Evolutionary conservation across 2,113 vertebrate species (phyloP), one percentile per base, ranked within the genome.

Genomic region (Cyanoliseus patagonus): DNA sequence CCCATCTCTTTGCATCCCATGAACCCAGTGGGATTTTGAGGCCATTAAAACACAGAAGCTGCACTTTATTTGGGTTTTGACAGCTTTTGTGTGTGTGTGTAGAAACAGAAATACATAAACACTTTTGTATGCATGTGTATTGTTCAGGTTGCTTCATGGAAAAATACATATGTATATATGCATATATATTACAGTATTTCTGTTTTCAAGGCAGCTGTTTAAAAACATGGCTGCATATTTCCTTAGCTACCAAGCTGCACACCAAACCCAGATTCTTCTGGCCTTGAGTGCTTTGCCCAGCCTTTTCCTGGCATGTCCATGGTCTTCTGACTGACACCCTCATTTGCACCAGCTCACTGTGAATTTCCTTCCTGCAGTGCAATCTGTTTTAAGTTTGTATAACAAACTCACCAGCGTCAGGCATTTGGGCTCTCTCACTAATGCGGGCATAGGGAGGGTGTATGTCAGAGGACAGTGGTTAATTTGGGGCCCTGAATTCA

Each of bases 391-490:
- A 72, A 31, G 11, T 66, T 69, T 69, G 20, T 4, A 2, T 44
- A 83, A 82, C 30, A 80, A 80, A 39, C 5, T 47, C 52, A 64
- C 1, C 24, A 83, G 27, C 11, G 33, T 74, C 53, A 74, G 55
- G 74, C 13, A 59, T 25, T 6, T 49, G 41, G 14, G 31, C 19
- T 55, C 35, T 55, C 30, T 39, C 16, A 59, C 10, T 67, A 74
- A 49, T 23, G 31, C 25, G 59, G 20, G 27, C 0, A 0, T 6
- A 70, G 28, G 33, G 24, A 69, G 10, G 9, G 10, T 66, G 33
- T n/a, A 19, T 63, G 44, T 49, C 53, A 81, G 30, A 73, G 37
- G 27, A 41, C 33, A 35, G 39, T 7, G 41, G 23, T 14, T 57
- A 59, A 47, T 44, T 33, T 0, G 3, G 9, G 41, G 30, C 2